Percentiles rank a stretch among this genome's conserved stretches.
These are phyloP conservation scores for Melanostigma gelatinosum DNA, from an alignment of 2,113 vertebrate species.

Conservation along the genomic window DNA sequence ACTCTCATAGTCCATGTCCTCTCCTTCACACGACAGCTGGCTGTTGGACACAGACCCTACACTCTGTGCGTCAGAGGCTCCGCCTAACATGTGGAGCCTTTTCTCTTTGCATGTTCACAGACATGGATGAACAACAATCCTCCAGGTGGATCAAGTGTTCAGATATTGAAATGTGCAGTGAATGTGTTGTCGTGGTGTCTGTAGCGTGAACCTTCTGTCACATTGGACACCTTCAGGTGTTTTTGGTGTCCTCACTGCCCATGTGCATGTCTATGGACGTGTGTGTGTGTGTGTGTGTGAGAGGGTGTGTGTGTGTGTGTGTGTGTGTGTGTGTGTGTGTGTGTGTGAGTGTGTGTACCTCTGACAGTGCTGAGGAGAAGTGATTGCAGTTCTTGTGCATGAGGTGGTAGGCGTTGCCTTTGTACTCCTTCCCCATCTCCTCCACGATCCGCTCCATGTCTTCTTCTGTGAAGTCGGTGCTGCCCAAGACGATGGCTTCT, in stretches of 20 bases:
- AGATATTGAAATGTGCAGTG: no score
- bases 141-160: no score
- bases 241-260: no score
- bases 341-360: constrained; percentile 81
- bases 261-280: no score
- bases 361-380: constrained; percentile 97
- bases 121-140: no score
- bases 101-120: no score
- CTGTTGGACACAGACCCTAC: background rate
- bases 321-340: background rate
- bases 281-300: no score
- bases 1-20: background rate
- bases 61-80: background rate
- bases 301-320: no score
- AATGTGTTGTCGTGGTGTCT: no score
- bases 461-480: constrained; percentile 97
- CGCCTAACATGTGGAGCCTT: no score
- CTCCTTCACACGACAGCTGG: background rate
- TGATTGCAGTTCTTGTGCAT: constrained; percentile 99
- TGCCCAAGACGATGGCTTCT: constrained; percentile 97
- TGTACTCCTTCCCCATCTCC: constrained; percentile 98
- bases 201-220: no score
- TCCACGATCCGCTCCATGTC: constrained; percentile 97
- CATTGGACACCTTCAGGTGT: no score
- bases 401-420: constrained; percentile 98